Conservation (phyloP, 1,140 invertebrate genomes). For the Calosoma granatense region DNA sequence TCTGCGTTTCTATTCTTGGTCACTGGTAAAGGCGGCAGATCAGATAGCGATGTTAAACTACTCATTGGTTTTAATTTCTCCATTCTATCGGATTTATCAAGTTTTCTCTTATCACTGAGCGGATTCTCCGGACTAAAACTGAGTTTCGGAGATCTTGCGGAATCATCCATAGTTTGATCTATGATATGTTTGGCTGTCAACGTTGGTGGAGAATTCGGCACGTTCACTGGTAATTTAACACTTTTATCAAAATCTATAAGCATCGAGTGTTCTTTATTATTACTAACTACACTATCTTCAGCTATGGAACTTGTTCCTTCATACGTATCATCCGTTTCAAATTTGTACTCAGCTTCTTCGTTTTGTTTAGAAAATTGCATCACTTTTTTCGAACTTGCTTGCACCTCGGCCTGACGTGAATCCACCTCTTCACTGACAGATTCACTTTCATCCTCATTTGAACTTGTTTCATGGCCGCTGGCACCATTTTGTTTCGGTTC, state of each 20-base stretch:
- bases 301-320: slow-evolving; percentile 25
- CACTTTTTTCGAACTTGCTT: background rate
- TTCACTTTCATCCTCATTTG: too few species aligned
- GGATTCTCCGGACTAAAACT: background rate
- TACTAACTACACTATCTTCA: slow-evolving; percentile 20
- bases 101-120: background rate
- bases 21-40: slow-evolving; percentile 22
- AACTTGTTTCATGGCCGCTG: too few species aligned
- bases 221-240: background rate
- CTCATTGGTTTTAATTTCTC: slow-evolving; percentile 25
- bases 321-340: slow-evolving; percentile 23
- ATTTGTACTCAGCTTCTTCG: slow-evolving; percentile 1
- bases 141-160: background rate
- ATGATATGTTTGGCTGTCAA: background rate
- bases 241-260: slow-evolving; percentile 7
- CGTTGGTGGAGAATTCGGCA: background rate
- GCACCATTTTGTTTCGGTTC: background rate
- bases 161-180: background rate
- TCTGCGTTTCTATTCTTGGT: slow-evolving; percentile 25
- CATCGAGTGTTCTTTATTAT: background rate
- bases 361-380: background rate
- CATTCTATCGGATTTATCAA: slow-evolving; percentile 1
- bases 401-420: too few species aligned
- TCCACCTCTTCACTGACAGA: too few species aligned
- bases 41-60: slow-evolving; percentile 19